phyloP scores from a whole-genome alignment of 2,888 invertebrate genomes.

The Candidula unifasciata region DNA sequence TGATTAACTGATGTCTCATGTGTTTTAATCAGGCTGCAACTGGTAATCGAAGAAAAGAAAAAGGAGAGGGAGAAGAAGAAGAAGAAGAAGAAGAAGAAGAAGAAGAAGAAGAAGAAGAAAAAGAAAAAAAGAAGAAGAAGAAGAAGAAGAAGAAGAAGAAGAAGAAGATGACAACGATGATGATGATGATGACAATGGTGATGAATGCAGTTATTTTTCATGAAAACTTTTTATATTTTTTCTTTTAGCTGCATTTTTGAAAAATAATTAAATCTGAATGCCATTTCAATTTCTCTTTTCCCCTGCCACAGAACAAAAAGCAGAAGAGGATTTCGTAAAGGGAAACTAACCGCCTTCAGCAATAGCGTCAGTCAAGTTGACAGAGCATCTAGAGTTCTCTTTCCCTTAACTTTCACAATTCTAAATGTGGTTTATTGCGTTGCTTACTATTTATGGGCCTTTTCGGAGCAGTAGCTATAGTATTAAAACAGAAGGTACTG shows the following conservation, averaged over 20 bases:
- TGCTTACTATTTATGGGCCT: constrained; percentile 57
- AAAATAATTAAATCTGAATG: not conserved
- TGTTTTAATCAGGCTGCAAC: too few relatives aligned
- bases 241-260: too few relatives aligned
- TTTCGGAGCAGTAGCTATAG: constrained; percentile 17
- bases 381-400: constrained; percentile 86
- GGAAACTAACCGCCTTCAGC: constrained; percentile 47
- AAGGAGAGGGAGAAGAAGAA: too few relatives aligned
- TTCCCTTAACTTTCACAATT: constrained; percentile 90
- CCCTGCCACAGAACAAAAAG: constrained; percentile 35
- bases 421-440: constrained; percentile 93
- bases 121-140: too few relatives aligned
- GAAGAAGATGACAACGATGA: too few relatives aligned
- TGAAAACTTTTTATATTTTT: not conserved
- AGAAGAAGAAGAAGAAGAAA: too few relatives aligned
- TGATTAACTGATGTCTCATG: too few relatives aligned
- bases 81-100: too few relatives aligned
- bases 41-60: too few relatives aligned
- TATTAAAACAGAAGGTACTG: too few relatives aligned
- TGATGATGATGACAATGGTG: too few relatives aligned
- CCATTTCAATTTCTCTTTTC: not conserved
- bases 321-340: constrained; percentile 36
- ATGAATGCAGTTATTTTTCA: not conserved
- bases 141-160: too few relatives aligned
- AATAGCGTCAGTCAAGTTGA: constrained; percentile 91